A percentile compares a stretch with the other conserved stretches of the same genome.
Evolutionary conservation across 2,113 vertebrate species (phyloP).

Genomic region (Saccopteryx leptura): DNA sequence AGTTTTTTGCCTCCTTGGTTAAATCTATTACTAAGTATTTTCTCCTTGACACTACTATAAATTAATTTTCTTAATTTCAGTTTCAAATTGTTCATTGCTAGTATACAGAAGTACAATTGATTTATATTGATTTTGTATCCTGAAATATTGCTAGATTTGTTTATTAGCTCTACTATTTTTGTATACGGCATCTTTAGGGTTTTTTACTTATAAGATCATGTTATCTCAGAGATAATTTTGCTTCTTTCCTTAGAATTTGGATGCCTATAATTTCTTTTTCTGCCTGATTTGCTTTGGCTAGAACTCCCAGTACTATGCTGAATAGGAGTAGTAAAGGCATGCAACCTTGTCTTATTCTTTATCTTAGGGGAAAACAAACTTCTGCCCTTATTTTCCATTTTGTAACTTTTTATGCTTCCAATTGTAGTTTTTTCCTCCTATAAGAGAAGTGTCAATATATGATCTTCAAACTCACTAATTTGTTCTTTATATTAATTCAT

Average conservation of each 20-base stretch:
- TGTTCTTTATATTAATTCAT: neutral
- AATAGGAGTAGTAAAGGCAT: neutral
- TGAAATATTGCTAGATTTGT: neutral
- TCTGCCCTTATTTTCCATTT: neutral
- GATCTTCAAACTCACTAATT: neutral
- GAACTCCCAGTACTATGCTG: neutral
- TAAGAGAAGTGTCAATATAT: neutral
- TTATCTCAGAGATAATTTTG: slow-evolving; percentile 34
- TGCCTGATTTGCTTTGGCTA: neutral
- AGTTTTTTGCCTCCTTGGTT: neutral
- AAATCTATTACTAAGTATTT: neutral
- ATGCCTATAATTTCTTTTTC: neutral
- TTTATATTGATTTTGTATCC: neutral
- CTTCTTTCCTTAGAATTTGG: neutral
- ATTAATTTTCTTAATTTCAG: neutral
- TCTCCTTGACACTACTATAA: neutral
- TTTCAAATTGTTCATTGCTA: neutral
- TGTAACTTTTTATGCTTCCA: slow-evolving; percentile 17
- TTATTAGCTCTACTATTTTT: neutral
- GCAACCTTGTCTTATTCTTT: neutral
- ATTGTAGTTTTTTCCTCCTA: neutral
- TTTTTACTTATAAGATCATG: neutral
- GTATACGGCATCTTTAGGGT: neutral
- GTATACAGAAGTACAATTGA: neutral
- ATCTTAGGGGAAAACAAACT: neutral